phyloP scores from a whole-genome alignment of 2,797 vertebrate species.

The Microctenopoma steveboyesi region DNA sequence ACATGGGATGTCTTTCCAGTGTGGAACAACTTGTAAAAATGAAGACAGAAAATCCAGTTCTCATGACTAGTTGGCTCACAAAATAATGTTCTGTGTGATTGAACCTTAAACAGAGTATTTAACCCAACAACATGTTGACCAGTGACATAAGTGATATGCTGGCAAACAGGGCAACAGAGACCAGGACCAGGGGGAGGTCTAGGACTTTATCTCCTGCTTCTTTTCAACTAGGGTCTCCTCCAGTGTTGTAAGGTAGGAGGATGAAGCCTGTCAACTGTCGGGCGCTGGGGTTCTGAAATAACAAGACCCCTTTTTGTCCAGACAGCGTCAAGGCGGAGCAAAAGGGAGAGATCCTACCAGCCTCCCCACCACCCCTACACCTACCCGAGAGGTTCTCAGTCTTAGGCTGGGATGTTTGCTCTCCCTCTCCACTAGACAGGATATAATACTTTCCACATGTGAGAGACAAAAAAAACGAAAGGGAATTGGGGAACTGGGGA shows the following conservation, averaged over 20 bases:
- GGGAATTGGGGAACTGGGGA: slow-evolving; percentile 39
- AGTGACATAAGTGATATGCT: neutral
- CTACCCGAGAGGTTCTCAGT: slow-evolving; percentile 63
- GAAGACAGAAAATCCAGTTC: neutral
- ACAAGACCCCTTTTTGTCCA: slow-evolving; percentile 80
- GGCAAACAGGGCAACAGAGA: neutral
- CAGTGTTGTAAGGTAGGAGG: slow-evolving; percentile 26
- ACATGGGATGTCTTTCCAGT: slow-evolving; percentile 46
- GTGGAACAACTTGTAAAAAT: slow-evolving; percentile 14
- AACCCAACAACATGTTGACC: neutral
- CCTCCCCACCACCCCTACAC: slow-evolving; percentile 31
- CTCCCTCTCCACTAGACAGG: slow-evolving; percentile 84
- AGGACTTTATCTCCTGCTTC: slow-evolving; percentile 25
- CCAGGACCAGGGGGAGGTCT: neutral
- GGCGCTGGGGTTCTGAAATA: slow-evolving; percentile 76
- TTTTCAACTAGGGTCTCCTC: slow-evolving; percentile 32
- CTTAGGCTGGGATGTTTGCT: slow-evolving; percentile 74
- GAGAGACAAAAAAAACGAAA: slow-evolving; percentile 47
- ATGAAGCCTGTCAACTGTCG: slow-evolving; percentile 55
- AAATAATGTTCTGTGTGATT: neutral
- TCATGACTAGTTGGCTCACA: neutral
- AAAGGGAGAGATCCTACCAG: slow-evolving; percentile 56
- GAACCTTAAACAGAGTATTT: neutral
- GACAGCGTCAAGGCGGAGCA: slow-evolving; percentile 60
- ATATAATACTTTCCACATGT: slow-evolving; percentile 89